Base-by-base conservation (phyloP, 2,888 invertebrate species). In the Zeuzera pyrina region DNA sequence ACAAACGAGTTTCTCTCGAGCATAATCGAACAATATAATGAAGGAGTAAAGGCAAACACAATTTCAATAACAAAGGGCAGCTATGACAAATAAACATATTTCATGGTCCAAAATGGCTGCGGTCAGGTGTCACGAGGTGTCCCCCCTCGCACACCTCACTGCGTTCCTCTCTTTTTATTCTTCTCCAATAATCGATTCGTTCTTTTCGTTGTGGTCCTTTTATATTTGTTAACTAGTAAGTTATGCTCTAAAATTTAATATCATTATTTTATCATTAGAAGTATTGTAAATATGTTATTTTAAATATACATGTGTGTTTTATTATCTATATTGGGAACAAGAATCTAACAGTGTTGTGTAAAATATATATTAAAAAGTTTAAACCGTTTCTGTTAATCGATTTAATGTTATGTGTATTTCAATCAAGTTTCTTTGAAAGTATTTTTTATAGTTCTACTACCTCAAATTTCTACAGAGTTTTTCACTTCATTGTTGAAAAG, bases 31-130 rank as follows among this genome's bases (percentile, higher is more conserved):
- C 77, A 83, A 81, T 79, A 78, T 81, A 77, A 78, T 78, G 77
- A 76, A 79, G 77, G 79, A 78, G 79, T 77, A 67, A 79, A 81
- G 77, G 77, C 78, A 83, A 83, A 83, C 78, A 81, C 67, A 68
- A 83, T 83, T 83, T 81, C 73, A 81, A 83, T 83, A 79, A 83
- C 83, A 83, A 81, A 81, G 66, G 71, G 62, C 66, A 69, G 60
- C 71, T 71, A 77, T 71, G 78, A 79, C 83, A 81, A 83, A 83
- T 83, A 83, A 83, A 81, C 79, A 83, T 83, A 81, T 83, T 81
- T 83, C 81, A 81, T 70, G 72, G 74, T 67, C 79, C 68, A 76
- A 81, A 81, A 79, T 78, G 81, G 77, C 78, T 77, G 70, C 78
- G 83, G 81, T 83, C 83, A 81, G 77, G 77, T 81, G 83, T 79